phyloP scores from a whole-genome alignment of 2,888 invertebrate genomes.

The Glyphotaelius pellucidus region DNA sequence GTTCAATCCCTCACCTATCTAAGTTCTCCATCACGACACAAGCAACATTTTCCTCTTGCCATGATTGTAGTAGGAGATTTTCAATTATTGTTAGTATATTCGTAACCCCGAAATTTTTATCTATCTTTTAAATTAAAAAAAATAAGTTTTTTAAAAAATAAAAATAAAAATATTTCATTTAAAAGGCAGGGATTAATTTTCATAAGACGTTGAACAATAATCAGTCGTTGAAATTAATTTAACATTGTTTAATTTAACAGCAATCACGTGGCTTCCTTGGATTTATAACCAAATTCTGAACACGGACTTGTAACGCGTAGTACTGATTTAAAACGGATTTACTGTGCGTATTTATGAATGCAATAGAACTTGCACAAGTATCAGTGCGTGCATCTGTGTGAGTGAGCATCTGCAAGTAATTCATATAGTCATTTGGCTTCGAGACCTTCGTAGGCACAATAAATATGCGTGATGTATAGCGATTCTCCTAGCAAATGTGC shows the following conservation, averaged over 20 bases:
- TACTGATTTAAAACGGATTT: slow-evolving; percentile 53
- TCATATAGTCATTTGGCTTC: background rate
- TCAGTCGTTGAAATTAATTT: background rate
- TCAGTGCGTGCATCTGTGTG: background rate
- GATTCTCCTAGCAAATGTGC: background rate
- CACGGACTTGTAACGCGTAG: slow-evolving; percentile 62
- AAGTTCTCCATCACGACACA: too few relatives aligned
- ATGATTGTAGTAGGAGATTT: too few relatives aligned
- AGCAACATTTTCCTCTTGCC: too few relatives aligned
- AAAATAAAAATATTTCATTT: too few relatives aligned
- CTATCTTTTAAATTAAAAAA: too few relatives aligned
- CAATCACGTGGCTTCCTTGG: slow-evolving; percentile 33
- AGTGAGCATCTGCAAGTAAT: background rate
- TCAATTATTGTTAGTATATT: too few relatives aligned
- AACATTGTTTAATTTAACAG: background rate
- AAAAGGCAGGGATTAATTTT: too few relatives aligned
- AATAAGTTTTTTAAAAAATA: too few relatives aligned
- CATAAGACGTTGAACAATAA: too few relatives aligned
- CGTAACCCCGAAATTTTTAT: too few relatives aligned
- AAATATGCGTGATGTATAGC: background rate
- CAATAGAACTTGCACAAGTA: slow-evolving; percentile 23
- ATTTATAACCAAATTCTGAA: slow-evolving; percentile 57
- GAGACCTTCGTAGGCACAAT: background rate
- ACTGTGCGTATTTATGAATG: background rate
- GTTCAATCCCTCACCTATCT: too few relatives aligned